Percentiles rank a stretch among this genome's conserved stretches.
Evolutionary conservation across 2,888 invertebrate genomes (phyloP).

Genomic region (Morinoia aosen): DNA sequence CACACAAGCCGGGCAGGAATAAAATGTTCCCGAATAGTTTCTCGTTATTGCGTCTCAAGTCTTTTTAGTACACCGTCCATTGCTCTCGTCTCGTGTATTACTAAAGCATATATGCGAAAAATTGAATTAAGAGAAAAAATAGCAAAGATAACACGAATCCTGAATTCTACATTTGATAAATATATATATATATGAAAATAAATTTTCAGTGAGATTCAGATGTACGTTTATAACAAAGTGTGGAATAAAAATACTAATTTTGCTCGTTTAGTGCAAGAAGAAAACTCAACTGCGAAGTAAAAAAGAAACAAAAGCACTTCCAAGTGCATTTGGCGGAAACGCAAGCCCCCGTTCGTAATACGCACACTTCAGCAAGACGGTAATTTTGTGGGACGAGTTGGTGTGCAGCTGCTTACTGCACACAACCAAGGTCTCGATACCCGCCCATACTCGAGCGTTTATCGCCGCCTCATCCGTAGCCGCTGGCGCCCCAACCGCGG

Average conservation of each 20-base stretch:
- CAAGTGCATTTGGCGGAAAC: not conserved
- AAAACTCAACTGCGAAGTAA: not conserved
- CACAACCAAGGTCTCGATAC: not conserved
- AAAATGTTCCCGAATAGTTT: not conserved
- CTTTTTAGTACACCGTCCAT: not conserved
- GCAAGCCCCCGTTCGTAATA: not conserved
- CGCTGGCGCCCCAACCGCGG: not conserved
- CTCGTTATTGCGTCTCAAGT: not conserved
- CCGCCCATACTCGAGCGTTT: not conserved
- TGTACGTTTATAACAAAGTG: not conserved
- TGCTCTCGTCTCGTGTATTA: not conserved
- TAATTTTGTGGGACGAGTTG: not conserved
- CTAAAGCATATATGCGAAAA: too few species aligned
- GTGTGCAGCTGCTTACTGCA: not conserved
- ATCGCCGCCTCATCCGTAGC: constrained; percentile 15
- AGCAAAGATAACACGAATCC: not conserved
- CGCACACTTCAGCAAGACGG: not conserved
- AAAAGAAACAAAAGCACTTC: not conserved
- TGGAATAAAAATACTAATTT: not conserved
- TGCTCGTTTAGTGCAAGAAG: not conserved
- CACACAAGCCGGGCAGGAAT: not conserved
- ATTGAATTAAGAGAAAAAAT: too few species aligned
- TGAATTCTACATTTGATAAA: not conserved
- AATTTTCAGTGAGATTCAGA: not conserved
- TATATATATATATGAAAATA: not conserved